A percentile compares a stretch with the other conserved stretches of the same genome.
These are phyloP conservation scores for Thalassaphorura encarpata DNA, from an alignment of 1,140 invertebrate genomes.

Conservation along the genomic window DNA sequence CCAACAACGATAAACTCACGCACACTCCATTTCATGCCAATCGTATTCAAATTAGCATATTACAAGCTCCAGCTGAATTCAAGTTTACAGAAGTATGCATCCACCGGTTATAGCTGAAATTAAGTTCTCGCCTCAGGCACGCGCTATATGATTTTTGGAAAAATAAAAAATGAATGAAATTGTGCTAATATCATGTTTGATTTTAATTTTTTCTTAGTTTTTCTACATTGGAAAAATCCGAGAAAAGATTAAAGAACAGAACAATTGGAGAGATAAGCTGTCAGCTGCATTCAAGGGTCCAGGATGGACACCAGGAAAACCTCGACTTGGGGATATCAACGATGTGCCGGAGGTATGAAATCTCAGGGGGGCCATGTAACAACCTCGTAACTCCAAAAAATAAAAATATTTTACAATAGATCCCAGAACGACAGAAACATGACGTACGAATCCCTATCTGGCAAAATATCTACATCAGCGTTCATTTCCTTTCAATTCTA, in stretches of 20 bases:
- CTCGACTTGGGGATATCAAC: conserved; percentile 61
- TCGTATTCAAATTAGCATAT: no score
- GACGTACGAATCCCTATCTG: conserved; percentile 54
- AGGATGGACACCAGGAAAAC: conserved; percentile 72
- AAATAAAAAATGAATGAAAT: no score
- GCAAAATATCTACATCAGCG: conserved; percentile 55
- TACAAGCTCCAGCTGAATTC: no score
- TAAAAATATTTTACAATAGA: conserved; percentile 39
- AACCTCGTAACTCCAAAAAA: conserved; percentile 1
- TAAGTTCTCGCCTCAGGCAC: no score
- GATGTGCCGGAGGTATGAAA: conserved; percentile 63
- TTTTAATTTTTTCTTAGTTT: conserved; percentile 7
- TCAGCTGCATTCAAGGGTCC: conserved; percentile 69
- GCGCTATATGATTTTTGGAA: no score
- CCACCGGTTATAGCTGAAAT: no score
- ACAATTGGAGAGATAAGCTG: conserved; percentile 52
- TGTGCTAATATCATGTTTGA: not conserved
- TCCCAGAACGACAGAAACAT: conserved; percentile 54
- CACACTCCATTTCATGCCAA: no score
- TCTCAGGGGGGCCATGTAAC: conserved; percentile 13
- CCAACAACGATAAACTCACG: no score
- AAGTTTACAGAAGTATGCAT: no score
- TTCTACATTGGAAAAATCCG: conserved; percentile 41
- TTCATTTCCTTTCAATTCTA: conserved; percentile 57
- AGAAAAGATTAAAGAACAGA: conserved; percentile 46